A percentile compares a stretch with the other conserved stretches of the same genome.
These are phyloP conservation scores for Pachypanchax playfairii DNA, from an alignment of 2,113 vertebrate species.

Conservation along the genomic window DNA sequence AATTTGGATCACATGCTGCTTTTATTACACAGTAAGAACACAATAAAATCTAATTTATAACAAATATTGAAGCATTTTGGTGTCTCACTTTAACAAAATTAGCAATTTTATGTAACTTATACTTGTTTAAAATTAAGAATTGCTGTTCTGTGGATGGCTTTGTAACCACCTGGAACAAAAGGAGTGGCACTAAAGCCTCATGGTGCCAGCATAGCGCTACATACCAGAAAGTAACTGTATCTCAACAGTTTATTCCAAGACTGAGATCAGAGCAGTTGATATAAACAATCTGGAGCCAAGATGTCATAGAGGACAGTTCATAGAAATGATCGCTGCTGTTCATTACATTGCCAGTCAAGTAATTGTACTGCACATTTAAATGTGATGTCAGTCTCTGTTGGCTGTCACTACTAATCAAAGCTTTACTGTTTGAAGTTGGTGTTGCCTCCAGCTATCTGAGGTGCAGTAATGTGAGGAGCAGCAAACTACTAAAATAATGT, in stretches of 20 bases:
- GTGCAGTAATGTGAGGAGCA: slow-evolving; percentile 27
- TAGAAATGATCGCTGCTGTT: slow-evolving; percentile 21
- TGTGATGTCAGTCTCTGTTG: slow-evolving; percentile 4
- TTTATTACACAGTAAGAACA: slow-evolving; percentile 6
- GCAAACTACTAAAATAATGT: slow-evolving; percentile 5
- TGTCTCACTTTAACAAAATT: neutral
- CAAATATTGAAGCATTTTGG: neutral
- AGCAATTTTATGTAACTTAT: neutral
- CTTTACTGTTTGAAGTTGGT: neutral
- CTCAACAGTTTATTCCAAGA: slow-evolving; percentile 16
- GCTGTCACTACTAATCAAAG: slow-evolving; percentile 33
- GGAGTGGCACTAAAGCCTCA: slow-evolving; percentile 42
- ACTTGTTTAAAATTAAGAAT: neutral
- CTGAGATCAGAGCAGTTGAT: slow-evolving; percentile 36
- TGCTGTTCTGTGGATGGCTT: neutral
- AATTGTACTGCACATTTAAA: slow-evolving; percentile 16
- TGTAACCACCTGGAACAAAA: neutral
- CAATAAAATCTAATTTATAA: neutral
- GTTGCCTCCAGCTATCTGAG: slow-evolving; percentile 20
- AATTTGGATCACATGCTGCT: slow-evolving; percentile 8
- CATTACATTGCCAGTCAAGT: slow-evolving; percentile 1
- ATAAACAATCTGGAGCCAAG: slow-evolving; percentile 44
- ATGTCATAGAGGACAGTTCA: slow-evolving; percentile 15
- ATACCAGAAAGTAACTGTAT: slow-evolving; percentile 11
- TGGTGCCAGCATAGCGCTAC: slow-evolving; percentile 52